Evolutionary conservation across 92 coral and sea anemone genomes (phyloP).

Genomic region (Epizoanthus rinbou): DNA sequence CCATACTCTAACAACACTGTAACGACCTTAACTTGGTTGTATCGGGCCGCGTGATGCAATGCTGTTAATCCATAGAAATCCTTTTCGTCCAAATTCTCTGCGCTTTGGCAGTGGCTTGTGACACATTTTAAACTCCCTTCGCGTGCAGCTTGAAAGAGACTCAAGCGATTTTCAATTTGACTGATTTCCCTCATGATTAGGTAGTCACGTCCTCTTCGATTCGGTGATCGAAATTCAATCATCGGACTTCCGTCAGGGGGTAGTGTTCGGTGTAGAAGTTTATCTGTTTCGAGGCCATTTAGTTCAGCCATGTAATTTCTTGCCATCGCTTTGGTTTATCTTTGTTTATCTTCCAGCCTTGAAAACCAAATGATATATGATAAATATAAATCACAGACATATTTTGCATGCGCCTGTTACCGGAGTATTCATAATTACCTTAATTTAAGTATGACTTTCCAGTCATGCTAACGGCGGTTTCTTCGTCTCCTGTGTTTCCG

Average conservation of each 20-base stretch:
- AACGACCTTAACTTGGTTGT: neutral
- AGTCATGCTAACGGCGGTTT: too few relatives aligned
- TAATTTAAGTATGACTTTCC: too few relatives aligned
- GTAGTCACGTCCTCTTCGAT: neutral
- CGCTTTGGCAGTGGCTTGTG: neutral
- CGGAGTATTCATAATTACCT: too few relatives aligned
- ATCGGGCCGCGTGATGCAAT: conserved; percentile 18
- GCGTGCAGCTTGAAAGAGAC: conserved; percentile 18
- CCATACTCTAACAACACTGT: conserved; percentile 5
- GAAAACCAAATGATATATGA: neutral
- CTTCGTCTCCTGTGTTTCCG: too few relatives aligned
- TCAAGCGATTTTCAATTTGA: neutral
- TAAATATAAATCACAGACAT: neutral
- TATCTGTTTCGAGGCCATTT: conserved; percentile 5
- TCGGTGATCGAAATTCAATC: neutral
- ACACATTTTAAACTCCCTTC: conserved; percentile 17
- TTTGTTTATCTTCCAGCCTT: neutral
- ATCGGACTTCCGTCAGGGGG: conserved; percentile 17
- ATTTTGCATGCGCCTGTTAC: too few relatives aligned
- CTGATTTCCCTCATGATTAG: conserved; percentile 4
- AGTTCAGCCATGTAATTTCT: neutral
- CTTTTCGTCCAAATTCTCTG: neutral
- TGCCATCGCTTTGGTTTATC: conserved; percentile 17
- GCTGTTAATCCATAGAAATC: conserved; percentile 5
- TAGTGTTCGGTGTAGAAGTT: neutral